These are phyloP conservation scores for Darevskia mixta DNA, from an alignment of 2,797 vertebrate genomes.

Conservation along the genomic window DNA sequence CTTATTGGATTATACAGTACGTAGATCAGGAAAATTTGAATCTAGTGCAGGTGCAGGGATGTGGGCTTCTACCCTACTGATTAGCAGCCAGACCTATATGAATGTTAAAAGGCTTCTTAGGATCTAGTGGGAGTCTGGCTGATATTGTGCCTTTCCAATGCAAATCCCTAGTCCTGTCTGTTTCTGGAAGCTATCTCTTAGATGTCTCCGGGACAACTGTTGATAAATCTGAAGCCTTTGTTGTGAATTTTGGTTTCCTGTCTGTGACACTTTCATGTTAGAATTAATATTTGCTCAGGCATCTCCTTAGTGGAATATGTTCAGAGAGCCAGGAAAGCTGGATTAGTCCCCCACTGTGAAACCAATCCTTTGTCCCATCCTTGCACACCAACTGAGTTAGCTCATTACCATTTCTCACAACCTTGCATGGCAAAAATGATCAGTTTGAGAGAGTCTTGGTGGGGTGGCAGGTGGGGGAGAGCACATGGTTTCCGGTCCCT, in stretches of 20 bases:
- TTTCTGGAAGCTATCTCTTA: not conserved
- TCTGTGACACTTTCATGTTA: not conserved
- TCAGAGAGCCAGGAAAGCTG: not conserved
- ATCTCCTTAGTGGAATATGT: slow-evolving; percentile 19
- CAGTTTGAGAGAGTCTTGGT: not conserved
- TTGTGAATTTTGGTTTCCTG: slow-evolving; percentile 14
- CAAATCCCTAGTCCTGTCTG: not conserved
- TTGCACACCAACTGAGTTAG: not conserved
- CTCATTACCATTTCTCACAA: slow-evolving; percentile 12
- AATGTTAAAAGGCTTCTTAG: not conserved
- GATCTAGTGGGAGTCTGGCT: not conserved
- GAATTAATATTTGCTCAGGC: slow-evolving; percentile 19
- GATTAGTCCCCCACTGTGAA: not conserved
- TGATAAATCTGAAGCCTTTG: not conserved
- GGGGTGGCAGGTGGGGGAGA: not conserved
- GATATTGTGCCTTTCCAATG: not conserved
- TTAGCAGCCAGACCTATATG: not conserved
- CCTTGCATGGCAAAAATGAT: not conserved
- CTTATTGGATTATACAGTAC: too few relatives aligned
- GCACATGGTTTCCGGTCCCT: not conserved
- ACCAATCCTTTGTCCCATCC: not conserved
- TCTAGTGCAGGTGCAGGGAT: too few relatives aligned
- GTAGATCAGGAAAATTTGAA: too few relatives aligned
- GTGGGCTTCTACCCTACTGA: not conserved
- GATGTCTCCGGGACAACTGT: not conserved